Conservation (phyloP, 1,140 invertebrate genomes). For the Globodera ellingtonae region DNA sequence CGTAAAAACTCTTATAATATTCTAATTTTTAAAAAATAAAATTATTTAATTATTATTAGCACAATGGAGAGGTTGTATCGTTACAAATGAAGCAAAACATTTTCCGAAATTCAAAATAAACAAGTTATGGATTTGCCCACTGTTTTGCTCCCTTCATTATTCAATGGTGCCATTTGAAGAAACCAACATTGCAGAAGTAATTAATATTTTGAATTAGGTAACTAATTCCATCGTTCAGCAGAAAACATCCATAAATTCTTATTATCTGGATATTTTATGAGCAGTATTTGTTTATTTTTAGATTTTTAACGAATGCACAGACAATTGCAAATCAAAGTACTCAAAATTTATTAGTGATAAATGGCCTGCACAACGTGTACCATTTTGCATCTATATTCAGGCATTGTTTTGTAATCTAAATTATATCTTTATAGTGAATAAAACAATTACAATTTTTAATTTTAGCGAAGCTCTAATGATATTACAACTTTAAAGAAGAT, state of each 20-base stretch:
- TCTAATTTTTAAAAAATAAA: no score
- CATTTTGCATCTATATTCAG: conserved; percentile 8
- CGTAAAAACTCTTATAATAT: background rate
- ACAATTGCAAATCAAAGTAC: background rate
- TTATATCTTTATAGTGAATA: background rate
- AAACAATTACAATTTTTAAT: background rate
- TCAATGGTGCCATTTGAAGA: background rate
- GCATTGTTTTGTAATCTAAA: background rate
- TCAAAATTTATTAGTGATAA: background rate
- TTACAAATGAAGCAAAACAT: background rate
- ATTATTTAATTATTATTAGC: background rate
- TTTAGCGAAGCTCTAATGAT: conserved; percentile 1
- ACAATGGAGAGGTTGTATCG: background rate
- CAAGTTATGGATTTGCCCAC: conserved; percentile 2
- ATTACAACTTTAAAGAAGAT: background rate
- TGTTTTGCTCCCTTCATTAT: conserved; percentile 3
- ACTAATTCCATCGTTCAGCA: background rate
- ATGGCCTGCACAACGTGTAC: conserved; percentile 8
- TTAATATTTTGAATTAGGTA: background rate
- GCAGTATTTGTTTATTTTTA: background rate
- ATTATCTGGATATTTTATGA: background rate
- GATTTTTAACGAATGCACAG: background rate
- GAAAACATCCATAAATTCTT: no score
- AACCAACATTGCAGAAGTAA: background rate
- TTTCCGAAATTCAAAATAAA: background rate